Base-by-base conservation (phyloP, 1,140 invertebrate genomes). In the Meloidogyne hapla region DNA sequence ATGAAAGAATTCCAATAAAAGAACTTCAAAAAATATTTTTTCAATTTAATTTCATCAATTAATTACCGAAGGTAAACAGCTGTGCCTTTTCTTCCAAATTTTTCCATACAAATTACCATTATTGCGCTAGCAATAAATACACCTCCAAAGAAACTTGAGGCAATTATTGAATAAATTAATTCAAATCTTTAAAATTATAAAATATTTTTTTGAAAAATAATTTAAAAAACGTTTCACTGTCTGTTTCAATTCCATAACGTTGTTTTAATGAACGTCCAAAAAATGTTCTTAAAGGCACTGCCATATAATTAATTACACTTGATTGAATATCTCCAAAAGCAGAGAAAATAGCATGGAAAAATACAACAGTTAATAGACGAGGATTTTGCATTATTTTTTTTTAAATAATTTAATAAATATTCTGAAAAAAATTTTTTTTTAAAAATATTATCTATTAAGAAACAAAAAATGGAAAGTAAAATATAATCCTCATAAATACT, bases 21-120 rank as follows among this genome's bases (percentile, higher is more conserved):
- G 76, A 77, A 48, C 81, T 83, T 64, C 1, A 82, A 77, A 5
- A 71, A 26, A 26, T 18, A 23, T 63, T 1, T 28, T 21, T 42
- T 62, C 9, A 28, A 40, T 71, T 42, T 21, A 40, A 26, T 26
- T 63, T 21, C 13, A 3, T 25, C 0, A 23, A 62, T 63, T 62
- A 56, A 63, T 9, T 40, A 83, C 82, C 82, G 76, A 33, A 83
- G 45, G 28, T 77, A 76, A 15, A 83, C 76, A 62, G 67, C 77
- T 23, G 83, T 82, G 23, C 79, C 76, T 64, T 84, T 84, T 33
- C 82, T 65, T 23, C 82, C 82, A 0, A 72, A 69, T 18, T 26
- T 75, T 28, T 83, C 82, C 82, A 83, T 84, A 18, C 82, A 67
- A 18, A 56, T 65, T 15, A 76, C 82, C 82, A 83, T 83, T 23